Evolutionary conservation across 2,797 vertebrate genomes (phyloP), one percentile per base, ranked within the genome.

Genomic region (Urosaurus nigricauda): DNA sequence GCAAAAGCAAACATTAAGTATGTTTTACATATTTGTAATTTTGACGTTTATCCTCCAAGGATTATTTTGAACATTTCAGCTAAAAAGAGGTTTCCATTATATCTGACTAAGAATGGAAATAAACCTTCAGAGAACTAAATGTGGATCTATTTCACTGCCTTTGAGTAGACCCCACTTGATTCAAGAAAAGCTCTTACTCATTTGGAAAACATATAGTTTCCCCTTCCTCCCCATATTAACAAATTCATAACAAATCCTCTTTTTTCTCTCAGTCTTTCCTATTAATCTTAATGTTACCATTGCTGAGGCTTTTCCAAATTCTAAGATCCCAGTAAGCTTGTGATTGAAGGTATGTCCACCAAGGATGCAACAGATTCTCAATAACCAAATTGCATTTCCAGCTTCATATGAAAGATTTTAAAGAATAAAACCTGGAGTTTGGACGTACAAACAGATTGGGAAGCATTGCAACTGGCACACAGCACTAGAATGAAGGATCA

Each of bases 1-100:
- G 68, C 1, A 74, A 86, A 80, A 65, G 51, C 70, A 79, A 84
- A 79, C 40, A 43, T 53, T 71, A 43, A 83, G 32, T 78, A 17
- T 29, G 40, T 53, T 83, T 86, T 79, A 87, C 65, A 24, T 78
- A 40, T 73, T 83, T 40, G n/a, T 47, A 8, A 74, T 88, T 84
- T 82, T 70, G 83, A 81, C 24, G 47, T 43, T n/a, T 87, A 51
- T 37, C 24, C 68, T 89, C 11, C 0, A 0, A 77, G 83, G 86
- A 65, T 77, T 79, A 60, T 83, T n/a, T 84, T 85, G 70, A 75
- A 77, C 56, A 83, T 70, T 83, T 84, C 35, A 47, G 86, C 21
- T 87, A 79, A 80, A 90, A 58, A 47, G 26, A 53, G 4, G 81
- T 70, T 85, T 90, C 89, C 47, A 17, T 79, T 19, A 0, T 24